phyloP scores from a whole-genome alignment of 1,140 invertebrate genomes.

The Campoletis sonorensis region DNA sequence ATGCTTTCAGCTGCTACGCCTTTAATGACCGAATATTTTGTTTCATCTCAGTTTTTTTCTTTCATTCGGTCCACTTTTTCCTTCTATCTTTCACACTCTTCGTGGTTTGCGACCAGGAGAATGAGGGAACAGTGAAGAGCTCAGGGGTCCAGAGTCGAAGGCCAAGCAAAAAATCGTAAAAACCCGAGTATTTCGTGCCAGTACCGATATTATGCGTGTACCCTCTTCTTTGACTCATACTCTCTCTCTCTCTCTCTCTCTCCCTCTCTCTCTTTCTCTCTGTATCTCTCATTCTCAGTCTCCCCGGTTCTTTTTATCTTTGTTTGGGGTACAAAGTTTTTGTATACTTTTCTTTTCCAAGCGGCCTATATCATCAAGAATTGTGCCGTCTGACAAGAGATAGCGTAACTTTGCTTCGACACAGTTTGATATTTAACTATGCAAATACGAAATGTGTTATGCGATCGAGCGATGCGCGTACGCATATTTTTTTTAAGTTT shows the following conservation, averaged over 20 bases:
- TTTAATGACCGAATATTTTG: background rate
- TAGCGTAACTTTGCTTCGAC: too few species aligned
- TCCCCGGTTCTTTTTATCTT: background rate
- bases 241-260: background rate
- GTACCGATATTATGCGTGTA: background rate
- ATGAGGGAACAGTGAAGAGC: background rate
- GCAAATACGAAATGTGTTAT: too few species aligned
- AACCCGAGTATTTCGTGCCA: background rate
- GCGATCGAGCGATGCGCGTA: too few species aligned
- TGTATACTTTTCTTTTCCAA: too few species aligned
- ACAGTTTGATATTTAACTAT: too few species aligned
- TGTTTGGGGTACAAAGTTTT: background rate
- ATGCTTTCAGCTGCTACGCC: background rate
- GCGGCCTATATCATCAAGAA: too few species aligned
- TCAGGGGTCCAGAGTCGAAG: constrained; percentile 6
- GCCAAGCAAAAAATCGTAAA: background rate
- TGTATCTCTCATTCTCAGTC: background rate
- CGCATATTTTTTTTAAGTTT: too few species aligned
- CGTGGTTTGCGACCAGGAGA: background rate
- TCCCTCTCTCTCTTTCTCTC: background rate
- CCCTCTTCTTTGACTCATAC: background rate
- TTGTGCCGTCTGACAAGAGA: too few species aligned
- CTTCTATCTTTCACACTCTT: background rate
- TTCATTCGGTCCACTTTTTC: background rate
- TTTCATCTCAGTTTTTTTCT: background rate